Base-by-base conservation (phyloP, 2,888 invertebrate species). In the Cosmia trapezina region DNA sequence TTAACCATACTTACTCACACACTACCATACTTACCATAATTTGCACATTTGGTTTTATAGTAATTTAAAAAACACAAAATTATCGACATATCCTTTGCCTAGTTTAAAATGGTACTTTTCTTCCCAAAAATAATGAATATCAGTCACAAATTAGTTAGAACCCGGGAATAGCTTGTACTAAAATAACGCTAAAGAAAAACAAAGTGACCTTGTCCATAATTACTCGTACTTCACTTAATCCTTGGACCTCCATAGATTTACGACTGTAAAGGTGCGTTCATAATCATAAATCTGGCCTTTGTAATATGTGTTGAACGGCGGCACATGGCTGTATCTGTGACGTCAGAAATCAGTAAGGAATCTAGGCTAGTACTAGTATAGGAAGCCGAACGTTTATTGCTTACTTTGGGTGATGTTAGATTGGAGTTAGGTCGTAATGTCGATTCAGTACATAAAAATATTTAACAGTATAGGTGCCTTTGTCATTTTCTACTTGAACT, bases 231-330 rank as follows among this genome's bases (percentile, higher is more conserved):
- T 41, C 43, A 49, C 8, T 0, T 81, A 45, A 61, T 45, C 45
- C 60, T 56, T 64, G 37, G 19, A 53, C 19, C 43, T 53, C 9
- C 9, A 63, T 37, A 68, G 76, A 80, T 83, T 81, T 74, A 81
- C 28, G 53, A 43, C 60, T 6, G 17, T 53, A 4, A 60, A 70
- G 70, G 66, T 83, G 70, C 75, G 66, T 68, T 70, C 64, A 67
- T 75, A 70, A 68, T 80, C 63, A 64, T 83, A 70, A 83, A 80
- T 83, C 67, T 67, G 45, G 51, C 28, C n/a, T 54, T 60, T 65
- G 68, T 67, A 76, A 71, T 60, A 60, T 67, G 71, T 72, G 59
- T 67, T 75, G 61, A 74, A 59, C 53, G 70, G 47, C 56, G 49
- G 47, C 67, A 60, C 70, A 59, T 41, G 61, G 43, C 53, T 53